Evolutionary conservation across 2,113 vertebrate genomes (phyloP), one percentile per base, ranked within the genome.

Genomic region (Balaeniceps rex): DNA sequence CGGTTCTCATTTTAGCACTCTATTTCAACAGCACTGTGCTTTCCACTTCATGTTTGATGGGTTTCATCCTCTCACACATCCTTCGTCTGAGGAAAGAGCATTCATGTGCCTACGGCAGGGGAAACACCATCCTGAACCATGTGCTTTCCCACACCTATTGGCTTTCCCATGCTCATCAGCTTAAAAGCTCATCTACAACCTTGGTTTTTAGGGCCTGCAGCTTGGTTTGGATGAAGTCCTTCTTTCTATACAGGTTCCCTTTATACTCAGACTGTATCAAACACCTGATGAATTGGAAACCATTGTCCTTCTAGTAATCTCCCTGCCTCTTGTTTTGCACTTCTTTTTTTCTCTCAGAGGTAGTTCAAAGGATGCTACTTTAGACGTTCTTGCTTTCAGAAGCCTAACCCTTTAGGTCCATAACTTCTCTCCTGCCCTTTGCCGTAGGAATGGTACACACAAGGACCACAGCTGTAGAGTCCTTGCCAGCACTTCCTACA

Each of bases 131-230:
- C 52, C 28, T 52, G 38, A 81, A 40, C 14, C 29, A 31, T 1
- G 1, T 23, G 28, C 1, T 47, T 4, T 40, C 21, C 17, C 38
- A 23, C 11, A 11, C 10, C 6, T 46, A 2, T 11, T 52, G 29
- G 44, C 17, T 52, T 85, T 80, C 29, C 28, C n/a, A 29, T 25
- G 36, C 24, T 72, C 25, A 38, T 33, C 11, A 60, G 28, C 44
- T 79, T 52, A 79, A 52, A 72, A 52, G 3, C 21, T 86, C 38
- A 46, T 31, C 47, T 75, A 31, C 12, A 61, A 2, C 5, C 19
- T 54, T 47, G 34, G 2, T 81, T 81, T 86, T 54, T 4, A 11
- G 55, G 36, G 17, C 12, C 31, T 22, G 38, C 15, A 61, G 15
- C 25, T 88, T 66, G 17, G 31, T 65, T 66, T 1, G 1, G 60